phyloP scores from a whole-genome alignment of 2,113 vertebrate species.

The Sakesphorus luctuosus region DNA sequence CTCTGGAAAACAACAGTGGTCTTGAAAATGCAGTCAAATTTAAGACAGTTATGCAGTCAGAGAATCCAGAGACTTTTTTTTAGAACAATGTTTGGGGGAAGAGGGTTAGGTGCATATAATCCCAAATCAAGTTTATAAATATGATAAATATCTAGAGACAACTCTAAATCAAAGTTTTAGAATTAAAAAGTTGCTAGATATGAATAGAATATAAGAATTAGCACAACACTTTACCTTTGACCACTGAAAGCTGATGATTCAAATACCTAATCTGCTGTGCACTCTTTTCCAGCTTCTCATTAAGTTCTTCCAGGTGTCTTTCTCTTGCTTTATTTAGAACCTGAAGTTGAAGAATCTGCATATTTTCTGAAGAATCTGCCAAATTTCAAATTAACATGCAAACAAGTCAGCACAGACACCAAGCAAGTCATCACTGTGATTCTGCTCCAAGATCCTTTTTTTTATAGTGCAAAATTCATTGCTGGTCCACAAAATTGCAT shows the following conservation, averaged over 20 bases:
- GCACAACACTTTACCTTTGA: slow-evolving; percentile 81
- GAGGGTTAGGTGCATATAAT: neutral
- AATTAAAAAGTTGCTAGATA: neutral
- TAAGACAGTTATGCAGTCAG: neutral
- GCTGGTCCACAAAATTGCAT: neutral
- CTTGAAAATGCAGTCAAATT: neutral
- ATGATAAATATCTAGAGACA: neutral
- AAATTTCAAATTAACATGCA: slow-evolving; percentile 30
- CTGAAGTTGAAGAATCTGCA: slow-evolving; percentile 88
- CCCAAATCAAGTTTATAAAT: neutral
- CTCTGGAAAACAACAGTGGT: neutral
- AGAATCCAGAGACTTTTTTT: neutral
- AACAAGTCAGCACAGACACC: neutral
- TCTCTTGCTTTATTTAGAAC: slow-evolving; percentile 91
- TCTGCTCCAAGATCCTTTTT: neutral
- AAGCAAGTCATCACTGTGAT: neutral
- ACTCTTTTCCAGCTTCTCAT: slow-evolving; percentile 87
- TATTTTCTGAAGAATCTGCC: slow-evolving; percentile 84
- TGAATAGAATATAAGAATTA: neutral
- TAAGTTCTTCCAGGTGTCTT: slow-evolving; percentile 88
- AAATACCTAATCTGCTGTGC: slow-evolving; percentile 88
- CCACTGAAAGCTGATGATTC: slow-evolving; percentile 92
- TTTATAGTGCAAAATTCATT: neutral
- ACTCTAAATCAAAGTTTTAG: neutral
- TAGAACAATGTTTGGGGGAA: neutral